These are phyloP conservation scores for Malaclemys terrapin DNA, from an alignment of 2,113 vertebrate genomes.

Conservation along the genomic window DNA sequence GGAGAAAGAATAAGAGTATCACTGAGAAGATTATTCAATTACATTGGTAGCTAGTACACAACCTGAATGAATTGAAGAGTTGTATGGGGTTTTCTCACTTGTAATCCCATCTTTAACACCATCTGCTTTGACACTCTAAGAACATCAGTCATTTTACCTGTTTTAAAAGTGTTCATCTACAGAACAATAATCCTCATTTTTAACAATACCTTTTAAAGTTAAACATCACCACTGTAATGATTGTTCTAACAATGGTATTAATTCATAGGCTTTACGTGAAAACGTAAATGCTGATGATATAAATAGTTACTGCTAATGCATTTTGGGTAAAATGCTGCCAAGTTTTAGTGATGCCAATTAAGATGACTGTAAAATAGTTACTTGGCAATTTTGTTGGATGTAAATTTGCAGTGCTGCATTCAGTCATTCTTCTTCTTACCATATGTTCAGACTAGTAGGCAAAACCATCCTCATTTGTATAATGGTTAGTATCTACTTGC, in stretches of 20 bases:
- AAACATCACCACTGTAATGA: slow-evolving; percentile 42
- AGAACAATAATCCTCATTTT: not conserved
- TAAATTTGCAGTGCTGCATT: slow-evolving; percentile 78
- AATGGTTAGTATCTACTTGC: slow-evolving; percentile 78
- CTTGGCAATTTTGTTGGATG: slow-evolving; percentile 81
- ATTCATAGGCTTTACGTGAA: slow-evolving; percentile 70
- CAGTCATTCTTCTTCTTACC: slow-evolving; percentile 79
- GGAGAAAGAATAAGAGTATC: not conserved
- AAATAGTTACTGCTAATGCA: slow-evolving; percentile 80
- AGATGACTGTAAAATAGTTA: slow-evolving; percentile 84
- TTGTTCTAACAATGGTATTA: slow-evolving; percentile 64
- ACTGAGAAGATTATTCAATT: not conserved
- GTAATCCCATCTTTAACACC: not conserved
- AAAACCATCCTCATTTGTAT: slow-evolving; percentile 78
- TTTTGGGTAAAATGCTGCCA: slow-evolving; percentile 79
- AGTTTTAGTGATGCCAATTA: slow-evolving; percentile 83
- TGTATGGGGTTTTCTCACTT: not conserved
- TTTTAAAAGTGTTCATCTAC: slow-evolving; percentile 2
- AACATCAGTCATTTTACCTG: not conserved
- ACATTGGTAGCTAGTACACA: not conserved
- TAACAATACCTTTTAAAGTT: slow-evolving; percentile 44
- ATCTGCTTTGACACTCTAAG: not conserved
- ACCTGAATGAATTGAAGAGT: not conserved
- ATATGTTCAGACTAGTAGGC: slow-evolving; percentile 77
- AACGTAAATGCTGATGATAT: slow-evolving; percentile 76